Evolutionary conservation across 2,797 vertebrate genomes (phyloP), one percentile per base, ranked within the genome.

Genomic region (Amphiprion clarkii): DNA sequence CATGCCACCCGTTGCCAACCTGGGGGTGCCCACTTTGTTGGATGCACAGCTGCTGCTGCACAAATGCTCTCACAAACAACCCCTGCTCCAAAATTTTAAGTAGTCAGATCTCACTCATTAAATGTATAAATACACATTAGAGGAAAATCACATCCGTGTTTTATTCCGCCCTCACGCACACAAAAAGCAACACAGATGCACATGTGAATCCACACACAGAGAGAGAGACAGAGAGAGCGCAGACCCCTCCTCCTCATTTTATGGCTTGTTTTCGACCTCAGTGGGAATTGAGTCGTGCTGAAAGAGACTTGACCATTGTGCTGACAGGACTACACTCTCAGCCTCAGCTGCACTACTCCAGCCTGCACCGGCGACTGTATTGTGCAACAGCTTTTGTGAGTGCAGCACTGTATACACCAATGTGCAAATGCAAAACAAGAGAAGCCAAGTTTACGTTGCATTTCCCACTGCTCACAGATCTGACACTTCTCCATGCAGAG

Each of bases 231-330:
- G 8, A 9, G 33, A 61, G 27, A 66, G 54, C 59, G n/a, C 21
- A 56, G 67, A 78, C 85, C 66, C 90, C 85, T 81, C 89, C 89
- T 89, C 87, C 79, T 77, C 69, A 52, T 85, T 90, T 91, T 85
- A 89, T 75, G 86, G 82, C 89, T 92, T 92, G 87, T 94, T 92
- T 94, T 93, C 72, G 49, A 86, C 81, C 79, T 87, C 86, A 52
- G 74, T 58, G 71, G 76, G 83, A 83, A 87, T 72, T 66, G 81
- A 81, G 78, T 74, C 19, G 71, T 21, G 74, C 81, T 86, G 88
- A 88, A 87, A 91, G 89, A 91, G 87, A 82, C 84, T 88, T 86
- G 87, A 88, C 89, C 88, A 91, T 92, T 91, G 86, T 90, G 91
- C 64, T 75, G 85, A 82, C 78, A 59, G 77, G 39, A 81, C 74